phyloP scores from a whole-genome alignment of 1,140 invertebrate species.

The Hyles vespertilio region DNA sequence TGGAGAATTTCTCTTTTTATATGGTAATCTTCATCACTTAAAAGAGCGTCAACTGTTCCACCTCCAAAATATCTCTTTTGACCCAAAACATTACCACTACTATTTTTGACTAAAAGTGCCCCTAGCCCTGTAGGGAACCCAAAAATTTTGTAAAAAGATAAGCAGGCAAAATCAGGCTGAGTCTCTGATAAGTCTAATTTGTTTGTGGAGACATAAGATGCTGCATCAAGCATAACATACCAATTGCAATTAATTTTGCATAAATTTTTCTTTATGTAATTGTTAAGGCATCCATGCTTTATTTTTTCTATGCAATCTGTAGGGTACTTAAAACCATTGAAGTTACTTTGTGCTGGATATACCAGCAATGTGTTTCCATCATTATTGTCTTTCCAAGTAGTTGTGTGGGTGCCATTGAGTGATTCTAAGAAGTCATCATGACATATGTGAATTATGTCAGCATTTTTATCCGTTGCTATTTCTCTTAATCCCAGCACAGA shows the following conservation, averaged over 20 bases:
- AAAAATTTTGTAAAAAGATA: conserved; percentile 99
- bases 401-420: conserved; percentile 39
- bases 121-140: conserved; percentile 97
- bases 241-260: conserved; percentile 76
- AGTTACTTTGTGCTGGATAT: conserved; percentile 96
- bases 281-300: conserved; percentile 79
- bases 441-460: conserved; percentile 73
- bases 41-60: conserved; percentile 90
- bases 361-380: conserved; percentile 82
- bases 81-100: conserved; percentile 77
- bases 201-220: conserved; percentile 87
- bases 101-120: conserved; percentile 88
- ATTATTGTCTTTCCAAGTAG: conserved; percentile 18
- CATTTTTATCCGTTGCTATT: conserved; percentile 70
- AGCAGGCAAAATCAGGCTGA: conserved; percentile 91
- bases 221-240: conserved; percentile 92
- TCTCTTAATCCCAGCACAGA: conserved; percentile 95
- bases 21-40: conserved; percentile 83
- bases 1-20: conserved; percentile 80
- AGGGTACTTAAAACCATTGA: conserved; percentile 93
- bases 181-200: conserved; percentile 83
- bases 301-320: conserved; percentile 83
- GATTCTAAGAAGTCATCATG: conserved; percentile 73
- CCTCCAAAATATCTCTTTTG: conserved; percentile 92
- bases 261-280: conserved; percentile 45